phyloP scores from a whole-genome alignment of 2,888 invertebrate species.

The Agrochola litura region DNA sequence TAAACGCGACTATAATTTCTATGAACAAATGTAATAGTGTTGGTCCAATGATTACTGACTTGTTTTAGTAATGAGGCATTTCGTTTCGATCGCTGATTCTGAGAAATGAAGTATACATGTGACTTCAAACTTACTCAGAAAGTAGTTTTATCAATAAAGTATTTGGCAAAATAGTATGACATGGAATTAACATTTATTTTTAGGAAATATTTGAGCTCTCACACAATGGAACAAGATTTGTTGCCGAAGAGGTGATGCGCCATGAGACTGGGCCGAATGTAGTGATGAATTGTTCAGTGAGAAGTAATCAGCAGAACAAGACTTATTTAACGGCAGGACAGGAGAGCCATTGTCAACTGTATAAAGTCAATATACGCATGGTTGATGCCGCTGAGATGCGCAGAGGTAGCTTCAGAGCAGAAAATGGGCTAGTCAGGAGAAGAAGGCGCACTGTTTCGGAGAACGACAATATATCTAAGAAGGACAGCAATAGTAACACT shows the following conservation, averaged over 20 bases:
- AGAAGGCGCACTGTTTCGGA: conserved; percentile 89
- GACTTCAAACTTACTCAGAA: background rate
- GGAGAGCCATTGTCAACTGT: conserved; percentile 97
- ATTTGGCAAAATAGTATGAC: background rate
- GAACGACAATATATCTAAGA: conserved; percentile 88
- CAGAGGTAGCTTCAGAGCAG: conserved; percentile 89
- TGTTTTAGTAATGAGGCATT: conserved; percentile 23
- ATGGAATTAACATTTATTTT: conserved; percentile 68
- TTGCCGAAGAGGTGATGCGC: conserved; percentile 96
- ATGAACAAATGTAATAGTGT: conserved; percentile 16
- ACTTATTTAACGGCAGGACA: conserved; percentile 97
- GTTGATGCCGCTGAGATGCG: conserved; percentile 90
- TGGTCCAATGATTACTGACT: conserved; percentile 35
- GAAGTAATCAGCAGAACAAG: conserved; percentile 93
- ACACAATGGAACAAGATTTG: conserved; percentile 95
- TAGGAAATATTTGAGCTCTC: conserved; percentile 98
- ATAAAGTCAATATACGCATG: conserved; percentile 92
- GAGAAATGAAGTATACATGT: conserved; percentile 8
- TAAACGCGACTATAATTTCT: conserved; percentile 18
- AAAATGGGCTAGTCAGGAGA: conserved; percentile 86
- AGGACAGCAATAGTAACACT: conserved; percentile 83
- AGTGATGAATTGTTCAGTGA: conserved; percentile 97
- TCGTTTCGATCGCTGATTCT: conserved; percentile 11
- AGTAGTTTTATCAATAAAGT: background rate
- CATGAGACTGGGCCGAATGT: conserved; percentile 97